Conservation (phyloP, 2,113 vertebrate genomes). For the Agapornis roseicollis region DNA sequence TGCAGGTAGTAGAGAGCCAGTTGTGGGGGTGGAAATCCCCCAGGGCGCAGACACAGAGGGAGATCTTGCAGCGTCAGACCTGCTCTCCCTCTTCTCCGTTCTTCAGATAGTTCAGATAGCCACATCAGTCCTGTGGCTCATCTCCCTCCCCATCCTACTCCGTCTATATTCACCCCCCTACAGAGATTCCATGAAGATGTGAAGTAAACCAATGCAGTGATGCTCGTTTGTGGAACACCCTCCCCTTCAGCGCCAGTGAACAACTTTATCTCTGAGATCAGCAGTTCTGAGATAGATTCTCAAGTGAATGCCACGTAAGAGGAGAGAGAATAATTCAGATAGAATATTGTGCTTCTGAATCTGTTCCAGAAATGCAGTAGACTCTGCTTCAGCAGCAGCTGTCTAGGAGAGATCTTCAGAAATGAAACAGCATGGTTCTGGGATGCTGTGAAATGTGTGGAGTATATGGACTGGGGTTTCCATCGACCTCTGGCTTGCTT, state of each 20-base stretch:
- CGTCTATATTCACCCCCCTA: background rate
- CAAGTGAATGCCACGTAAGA: background rate
- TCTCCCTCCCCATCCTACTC: background rate
- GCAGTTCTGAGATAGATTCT: slow-evolving; percentile 16
- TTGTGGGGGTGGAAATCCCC: slow-evolving; percentile 17
- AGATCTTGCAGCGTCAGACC: slow-evolving; percentile 7
- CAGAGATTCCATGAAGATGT: background rate
- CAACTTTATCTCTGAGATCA: slow-evolving; percentile 18
- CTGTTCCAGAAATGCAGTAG: slow-evolving; percentile 7
- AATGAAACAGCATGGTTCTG: background rate
- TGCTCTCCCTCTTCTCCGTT: background rate
- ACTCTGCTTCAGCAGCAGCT: background rate
- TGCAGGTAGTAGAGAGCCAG: background rate
- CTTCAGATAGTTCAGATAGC: background rate
- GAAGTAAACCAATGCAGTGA: slow-evolving; percentile 6
- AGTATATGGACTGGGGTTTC: background rate
- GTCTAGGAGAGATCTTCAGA: background rate
- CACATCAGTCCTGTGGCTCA: background rate
- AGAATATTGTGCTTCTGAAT: background rate
- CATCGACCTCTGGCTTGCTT: background rate
- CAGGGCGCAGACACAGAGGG: background rate
- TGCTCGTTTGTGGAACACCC: slow-evolving; percentile 15
- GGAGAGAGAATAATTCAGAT: background rate
- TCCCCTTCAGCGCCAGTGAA: background rate
- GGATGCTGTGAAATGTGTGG: background rate